Evolutionary conservation across 2,888 invertebrate genomes (phyloP).

Genomic region (Volucella inflata): DNA sequence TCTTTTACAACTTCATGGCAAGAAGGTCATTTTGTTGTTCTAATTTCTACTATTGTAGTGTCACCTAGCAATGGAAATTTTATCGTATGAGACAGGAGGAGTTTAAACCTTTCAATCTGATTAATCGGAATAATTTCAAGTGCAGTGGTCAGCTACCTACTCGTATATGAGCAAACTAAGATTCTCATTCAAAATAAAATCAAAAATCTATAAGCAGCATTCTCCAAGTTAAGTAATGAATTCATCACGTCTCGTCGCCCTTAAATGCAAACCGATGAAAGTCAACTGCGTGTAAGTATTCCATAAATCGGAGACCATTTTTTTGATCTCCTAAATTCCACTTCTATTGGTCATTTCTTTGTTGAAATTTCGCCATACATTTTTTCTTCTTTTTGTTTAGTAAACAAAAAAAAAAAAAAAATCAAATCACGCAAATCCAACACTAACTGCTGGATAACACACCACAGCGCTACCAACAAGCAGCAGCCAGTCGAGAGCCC

Average conservation of each 20-base stretch:
- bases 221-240: background rate
- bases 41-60: too few species aligned
- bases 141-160: too few species aligned
- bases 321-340: slow-evolving; percentile 20
- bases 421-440: slow-evolving; percentile 57
- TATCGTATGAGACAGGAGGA: too few species aligned
- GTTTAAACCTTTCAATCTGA: too few species aligned
- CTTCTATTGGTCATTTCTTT: slow-evolving; percentile 31
- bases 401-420: slow-evolving; percentile 1
- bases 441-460: slow-evolving; percentile 34
- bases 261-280: background rate
- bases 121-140: too few species aligned
- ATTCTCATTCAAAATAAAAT: too few species aligned
- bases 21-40: too few species aligned
- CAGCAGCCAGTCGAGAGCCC: slow-evolving; percentile 25
- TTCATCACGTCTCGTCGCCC: background rate
- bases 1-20: too few species aligned
- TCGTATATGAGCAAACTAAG: too few species aligned
- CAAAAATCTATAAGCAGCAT: too few species aligned
- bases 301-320: slow-evolving; percentile 9
- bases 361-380: background rate
- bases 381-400: background rate
- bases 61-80: too few species aligned
- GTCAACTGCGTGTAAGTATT: background rate
- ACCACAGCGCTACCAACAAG: background rate